Conservation (phyloP, 2,888 invertebrate species). For the Pyrrhia umbra region DNA sequence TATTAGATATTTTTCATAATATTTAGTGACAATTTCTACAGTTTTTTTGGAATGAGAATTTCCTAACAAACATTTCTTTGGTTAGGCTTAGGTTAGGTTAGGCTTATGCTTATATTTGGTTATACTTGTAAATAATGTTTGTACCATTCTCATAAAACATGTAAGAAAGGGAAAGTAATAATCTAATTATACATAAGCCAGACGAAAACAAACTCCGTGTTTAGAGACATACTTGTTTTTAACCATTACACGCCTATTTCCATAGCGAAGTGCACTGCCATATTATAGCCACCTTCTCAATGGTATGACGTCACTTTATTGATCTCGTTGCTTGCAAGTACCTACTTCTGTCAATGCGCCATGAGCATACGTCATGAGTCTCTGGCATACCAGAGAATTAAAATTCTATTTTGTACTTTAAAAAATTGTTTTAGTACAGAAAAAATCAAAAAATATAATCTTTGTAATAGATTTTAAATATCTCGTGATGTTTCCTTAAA, state of each 20-base stretch:
- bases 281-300: conserved; percentile 73
- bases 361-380: conserved; percentile 66
- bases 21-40: too few relatives aligned
- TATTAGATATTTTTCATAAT: too few relatives aligned
- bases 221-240: conserved; percentile 53
- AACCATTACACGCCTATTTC: conserved; percentile 63
- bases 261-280: conserved; percentile 65
- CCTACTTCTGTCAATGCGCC: conserved; percentile 71
- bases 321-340: conserved; percentile 70
- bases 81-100: too few relatives aligned
- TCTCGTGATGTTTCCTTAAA: background rate
- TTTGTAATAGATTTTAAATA: background rate
- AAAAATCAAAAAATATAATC: background rate
- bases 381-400: conserved; percentile 11
- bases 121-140: too few relatives aligned
- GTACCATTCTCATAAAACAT: too few relatives aligned
- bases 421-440: background rate
- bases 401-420: background rate
- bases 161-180: background rate
- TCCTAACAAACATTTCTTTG: too few relatives aligned
- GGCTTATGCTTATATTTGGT: too few relatives aligned
- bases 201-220: conserved; percentile 39
- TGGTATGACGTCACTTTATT: conserved; percentile 87
- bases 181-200: background rate
- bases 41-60: too few relatives aligned